Conservation (phyloP, 2,888 invertebrate genomes). For the Boloria euphrosyne region DNA sequence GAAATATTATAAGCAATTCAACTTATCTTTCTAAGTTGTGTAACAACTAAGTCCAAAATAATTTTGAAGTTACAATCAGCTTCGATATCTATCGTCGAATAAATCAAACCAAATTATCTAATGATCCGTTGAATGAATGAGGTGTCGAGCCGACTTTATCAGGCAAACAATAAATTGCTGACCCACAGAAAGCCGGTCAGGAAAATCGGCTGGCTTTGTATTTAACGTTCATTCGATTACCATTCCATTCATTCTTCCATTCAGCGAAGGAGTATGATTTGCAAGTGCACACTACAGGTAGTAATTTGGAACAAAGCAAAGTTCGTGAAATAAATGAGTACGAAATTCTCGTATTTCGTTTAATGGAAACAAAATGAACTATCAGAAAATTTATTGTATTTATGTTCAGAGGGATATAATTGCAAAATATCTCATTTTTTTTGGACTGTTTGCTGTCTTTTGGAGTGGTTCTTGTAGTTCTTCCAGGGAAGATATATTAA, state of each 20-base stretch:
- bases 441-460: no score
- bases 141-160: slow-evolving; percentile 39
- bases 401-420: no score
- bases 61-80: slow-evolving; percentile 27
- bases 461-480: no score
- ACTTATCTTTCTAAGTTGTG: slow-evolving; percentile 23
- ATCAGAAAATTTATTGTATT: neutral
- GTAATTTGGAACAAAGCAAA: slow-evolving; percentile 21
- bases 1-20: neutral
- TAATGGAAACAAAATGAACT: no score
- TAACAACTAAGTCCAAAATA: slow-evolving; percentile 5
- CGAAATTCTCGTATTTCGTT: neutral
- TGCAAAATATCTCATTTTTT: no score
- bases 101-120: slow-evolving; percentile 37
- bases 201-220: slow-evolving; percentile 46
- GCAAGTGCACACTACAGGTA: slow-evolving; percentile 25
- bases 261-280: slow-evolving; percentile 30
- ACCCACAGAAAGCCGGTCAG: slow-evolving; percentile 34
- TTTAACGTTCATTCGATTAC: slow-evolving; percentile 45
- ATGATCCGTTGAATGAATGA: slow-evolving; percentile 37
- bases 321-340: neutral
- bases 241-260: slow-evolving; percentile 44
- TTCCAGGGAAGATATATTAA: no score
- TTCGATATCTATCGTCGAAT: slow-evolving; percentile 29
- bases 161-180: slow-evolving; percentile 39